Evolutionary conservation across 2,888 invertebrate species (phyloP).

Genomic region (Hyles lineata): DNA sequence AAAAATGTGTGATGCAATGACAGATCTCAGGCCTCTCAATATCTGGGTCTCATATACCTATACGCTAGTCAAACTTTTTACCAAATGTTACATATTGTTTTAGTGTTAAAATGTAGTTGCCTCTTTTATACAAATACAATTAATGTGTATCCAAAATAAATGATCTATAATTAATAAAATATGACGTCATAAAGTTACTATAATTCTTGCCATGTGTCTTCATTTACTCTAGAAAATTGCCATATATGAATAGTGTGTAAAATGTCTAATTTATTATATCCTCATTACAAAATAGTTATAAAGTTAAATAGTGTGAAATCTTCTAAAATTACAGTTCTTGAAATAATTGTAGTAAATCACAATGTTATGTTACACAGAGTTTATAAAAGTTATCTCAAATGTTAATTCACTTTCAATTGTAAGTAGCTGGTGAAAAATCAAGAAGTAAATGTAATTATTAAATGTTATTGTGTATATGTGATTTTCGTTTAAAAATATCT

Average conservation of each 20-base stretch:
- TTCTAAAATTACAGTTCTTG: neutral
- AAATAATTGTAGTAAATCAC: neutral
- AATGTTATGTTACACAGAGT: neutral
- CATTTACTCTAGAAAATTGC: neutral
- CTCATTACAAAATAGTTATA: neutral
- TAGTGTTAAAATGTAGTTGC: neutral
- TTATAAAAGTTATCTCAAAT: neutral
- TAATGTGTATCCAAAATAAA: neutral
- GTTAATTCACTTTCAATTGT: neutral
- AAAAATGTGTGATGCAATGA: conserved; percentile 2
- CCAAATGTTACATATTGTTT: conserved; percentile 52
- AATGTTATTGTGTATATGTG: neutral
- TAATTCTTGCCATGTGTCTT: conserved; percentile 14
- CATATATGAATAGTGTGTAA: neutral
- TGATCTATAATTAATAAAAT: neutral
- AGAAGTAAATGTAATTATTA: conserved; percentile 1
- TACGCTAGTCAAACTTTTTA: conserved; percentile 64
- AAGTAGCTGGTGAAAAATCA: neutral
- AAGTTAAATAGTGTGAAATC: neutral
- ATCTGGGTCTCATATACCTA: neutral
- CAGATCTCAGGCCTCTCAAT: neutral
- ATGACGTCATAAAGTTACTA: neutral
- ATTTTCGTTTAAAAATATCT: neutral
- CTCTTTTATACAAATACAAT: neutral
- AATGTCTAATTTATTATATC: neutral